A percentile compares a stretch with the other conserved stretches of the same genome.
Conservation (phyloP, 2,797 vertebrate species). For the Pipistrellus nathusii region DNA sequence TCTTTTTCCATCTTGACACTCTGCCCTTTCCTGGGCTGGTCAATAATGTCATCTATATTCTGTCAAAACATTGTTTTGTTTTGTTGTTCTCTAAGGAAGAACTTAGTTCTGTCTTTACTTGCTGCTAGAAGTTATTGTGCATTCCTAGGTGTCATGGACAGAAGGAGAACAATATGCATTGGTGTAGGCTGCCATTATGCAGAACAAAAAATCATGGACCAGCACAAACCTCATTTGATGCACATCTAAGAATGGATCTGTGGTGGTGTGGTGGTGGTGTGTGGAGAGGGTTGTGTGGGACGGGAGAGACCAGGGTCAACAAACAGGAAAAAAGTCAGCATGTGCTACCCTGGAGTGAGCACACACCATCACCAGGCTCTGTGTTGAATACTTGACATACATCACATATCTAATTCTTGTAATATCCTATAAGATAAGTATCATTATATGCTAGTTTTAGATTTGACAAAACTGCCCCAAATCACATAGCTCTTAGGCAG, state of each 20-base stretch:
- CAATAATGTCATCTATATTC: neutral
- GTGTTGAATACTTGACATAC: neutral
- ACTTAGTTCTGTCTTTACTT: neutral
- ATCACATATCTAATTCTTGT: neutral
- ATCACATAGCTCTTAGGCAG: neutral
- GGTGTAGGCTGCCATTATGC: neutral
- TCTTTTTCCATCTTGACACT: neutral
- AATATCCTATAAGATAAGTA: neutral
- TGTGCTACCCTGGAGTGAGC: neutral
- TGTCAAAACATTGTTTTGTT: neutral
- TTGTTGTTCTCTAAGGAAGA: neutral
- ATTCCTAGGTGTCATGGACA: neutral
- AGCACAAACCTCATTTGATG: neutral
- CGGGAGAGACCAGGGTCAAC: neutral
- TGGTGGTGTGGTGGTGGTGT: too few species aligned
- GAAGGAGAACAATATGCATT: neutral
- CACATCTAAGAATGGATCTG: neutral
- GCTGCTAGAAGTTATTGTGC: neutral
- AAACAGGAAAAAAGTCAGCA: neutral
- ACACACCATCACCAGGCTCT: neutral
- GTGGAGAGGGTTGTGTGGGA: too few species aligned
- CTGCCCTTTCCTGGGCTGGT: neutral
- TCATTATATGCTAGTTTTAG: neutral
- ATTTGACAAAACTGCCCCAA: neutral
- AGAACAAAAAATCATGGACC: neutral